phyloP scores from a whole-genome alignment of 2,113 vertebrate species.

The Rhynchopsitta pachyrhyncha region DNA sequence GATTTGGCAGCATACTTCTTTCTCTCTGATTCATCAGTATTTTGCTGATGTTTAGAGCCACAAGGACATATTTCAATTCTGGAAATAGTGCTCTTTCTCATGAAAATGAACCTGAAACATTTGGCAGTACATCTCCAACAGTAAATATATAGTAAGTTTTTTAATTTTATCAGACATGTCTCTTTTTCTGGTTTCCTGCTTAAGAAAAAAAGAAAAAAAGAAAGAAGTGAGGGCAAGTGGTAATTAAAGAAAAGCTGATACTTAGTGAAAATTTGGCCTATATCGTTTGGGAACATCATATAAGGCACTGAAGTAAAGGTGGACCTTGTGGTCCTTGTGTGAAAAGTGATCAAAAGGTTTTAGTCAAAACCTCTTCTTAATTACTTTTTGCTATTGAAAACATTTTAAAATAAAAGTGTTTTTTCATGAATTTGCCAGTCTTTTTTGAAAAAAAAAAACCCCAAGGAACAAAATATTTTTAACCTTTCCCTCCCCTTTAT shows the following conservation, averaged over 20 bases:
- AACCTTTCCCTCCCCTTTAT: accelerated
- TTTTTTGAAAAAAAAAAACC: neutral
- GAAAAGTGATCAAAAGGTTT: neutral
- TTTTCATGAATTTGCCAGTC: neutral
- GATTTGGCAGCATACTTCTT: neutral
- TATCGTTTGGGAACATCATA: neutral
- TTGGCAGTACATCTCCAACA: neutral
- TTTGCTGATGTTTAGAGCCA: neutral
- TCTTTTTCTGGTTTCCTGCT: neutral
- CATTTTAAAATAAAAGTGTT: neutral
- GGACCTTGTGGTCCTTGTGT: neutral
- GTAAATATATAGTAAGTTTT: neutral
- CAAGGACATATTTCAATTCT: neutral
- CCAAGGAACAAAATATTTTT: neutral
- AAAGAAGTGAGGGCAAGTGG: neutral
- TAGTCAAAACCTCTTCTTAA: neutral
- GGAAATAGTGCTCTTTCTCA: neutral
- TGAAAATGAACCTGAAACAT: neutral
- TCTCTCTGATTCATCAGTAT: neutral
- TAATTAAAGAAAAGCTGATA: neutral
- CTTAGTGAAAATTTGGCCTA: neutral
- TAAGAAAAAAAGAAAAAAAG: neutral
- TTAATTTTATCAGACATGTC: neutral
- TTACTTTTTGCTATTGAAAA: neutral
- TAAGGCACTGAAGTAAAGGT: neutral